Percentiles rank a stretch among this genome's conserved stretches.
phyloP scores from a whole-genome alignment of 2,113 vertebrate species.

The Ameiurus melas region DNA sequence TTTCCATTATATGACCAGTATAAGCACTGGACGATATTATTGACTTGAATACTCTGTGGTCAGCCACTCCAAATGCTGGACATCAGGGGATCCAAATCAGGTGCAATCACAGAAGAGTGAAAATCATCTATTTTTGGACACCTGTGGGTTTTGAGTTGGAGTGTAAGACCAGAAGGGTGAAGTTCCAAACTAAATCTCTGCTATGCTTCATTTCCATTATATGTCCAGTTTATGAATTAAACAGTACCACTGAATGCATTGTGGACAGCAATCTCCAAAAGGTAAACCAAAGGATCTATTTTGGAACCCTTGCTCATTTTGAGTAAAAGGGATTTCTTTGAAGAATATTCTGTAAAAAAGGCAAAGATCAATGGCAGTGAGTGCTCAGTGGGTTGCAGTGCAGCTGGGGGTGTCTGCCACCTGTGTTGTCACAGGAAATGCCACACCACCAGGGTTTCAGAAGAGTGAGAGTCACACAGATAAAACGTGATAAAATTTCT shows the following conservation, averaged over 20 bases:
- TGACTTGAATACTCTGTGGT: conserved; percentile 7
- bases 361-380: conserved; percentile 35
- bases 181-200: conserved; percentile 5
- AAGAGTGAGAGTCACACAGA: conserved; percentile 39
- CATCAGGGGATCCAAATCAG: background rate
- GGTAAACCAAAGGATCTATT: background rate
- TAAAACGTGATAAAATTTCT: conserved; percentile 3
- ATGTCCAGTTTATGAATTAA: background rate
- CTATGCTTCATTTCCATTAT: background rate
- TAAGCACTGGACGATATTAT: background rate
- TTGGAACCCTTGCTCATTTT: background rate
- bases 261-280: background rate
- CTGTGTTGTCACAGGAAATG: conserved; percentile 54
- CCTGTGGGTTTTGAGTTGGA: background rate
- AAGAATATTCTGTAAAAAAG: conserved; percentile 17
- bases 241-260: background rate
- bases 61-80: background rate
- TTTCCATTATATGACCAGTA: conserved; percentile 18
- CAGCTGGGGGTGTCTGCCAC: conserved; percentile 39
- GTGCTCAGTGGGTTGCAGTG: conserved; percentile 26
- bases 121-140: background rate
- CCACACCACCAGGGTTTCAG: conserved; percentile 46
- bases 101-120: background rate
- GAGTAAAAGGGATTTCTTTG: conserved; percentile 35
- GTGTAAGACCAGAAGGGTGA: background rate